phyloP scores from a whole-genome alignment of 1,140 invertebrate species.

The Ceratitis capitata region DNA sequence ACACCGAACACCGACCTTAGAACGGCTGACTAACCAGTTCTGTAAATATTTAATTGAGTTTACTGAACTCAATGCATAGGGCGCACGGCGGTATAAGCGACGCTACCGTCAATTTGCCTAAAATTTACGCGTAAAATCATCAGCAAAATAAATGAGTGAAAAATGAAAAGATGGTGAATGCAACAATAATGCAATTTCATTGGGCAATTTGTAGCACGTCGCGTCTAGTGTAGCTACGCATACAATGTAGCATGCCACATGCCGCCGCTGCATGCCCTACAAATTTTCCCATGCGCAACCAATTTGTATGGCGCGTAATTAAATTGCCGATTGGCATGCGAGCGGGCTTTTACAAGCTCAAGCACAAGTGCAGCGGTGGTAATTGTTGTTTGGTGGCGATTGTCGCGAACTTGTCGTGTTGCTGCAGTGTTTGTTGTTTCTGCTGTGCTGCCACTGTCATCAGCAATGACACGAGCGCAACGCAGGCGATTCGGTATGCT shows the following conservation, averaged over 20 bases:
- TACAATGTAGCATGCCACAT: constrained; percentile 31
- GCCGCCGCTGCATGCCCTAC: constrained; percentile 12
- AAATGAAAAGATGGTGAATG: background rate
- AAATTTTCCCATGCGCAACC: constrained; percentile 29
- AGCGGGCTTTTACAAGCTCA: background rate
- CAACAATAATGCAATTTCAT: background rate
- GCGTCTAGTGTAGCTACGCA: constrained; percentile 30
- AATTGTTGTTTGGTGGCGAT: background rate
- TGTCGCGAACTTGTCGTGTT: background rate
- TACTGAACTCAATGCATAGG: background rate
- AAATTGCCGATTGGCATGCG: constrained; percentile 32
- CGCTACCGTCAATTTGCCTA: constrained; percentile 15
- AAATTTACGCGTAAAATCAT: constrained; percentile 20
- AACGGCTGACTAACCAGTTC: background rate
- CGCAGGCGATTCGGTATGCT: background rate
- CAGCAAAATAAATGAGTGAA: background rate
- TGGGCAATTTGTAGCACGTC: constrained; percentile 28
- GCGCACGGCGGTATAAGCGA: background rate
- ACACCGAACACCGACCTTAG: background rate
- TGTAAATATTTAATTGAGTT: background rate
- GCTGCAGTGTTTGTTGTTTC: background rate
- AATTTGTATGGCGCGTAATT: constrained; percentile 34
- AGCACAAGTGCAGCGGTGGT: background rate
- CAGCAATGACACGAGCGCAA: constrained; percentile 22
- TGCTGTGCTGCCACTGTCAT: background rate